Evolutionary conservation across 2,888 invertebrate genomes (phyloP).

Genomic region (Oscheius sp.): DNA sequence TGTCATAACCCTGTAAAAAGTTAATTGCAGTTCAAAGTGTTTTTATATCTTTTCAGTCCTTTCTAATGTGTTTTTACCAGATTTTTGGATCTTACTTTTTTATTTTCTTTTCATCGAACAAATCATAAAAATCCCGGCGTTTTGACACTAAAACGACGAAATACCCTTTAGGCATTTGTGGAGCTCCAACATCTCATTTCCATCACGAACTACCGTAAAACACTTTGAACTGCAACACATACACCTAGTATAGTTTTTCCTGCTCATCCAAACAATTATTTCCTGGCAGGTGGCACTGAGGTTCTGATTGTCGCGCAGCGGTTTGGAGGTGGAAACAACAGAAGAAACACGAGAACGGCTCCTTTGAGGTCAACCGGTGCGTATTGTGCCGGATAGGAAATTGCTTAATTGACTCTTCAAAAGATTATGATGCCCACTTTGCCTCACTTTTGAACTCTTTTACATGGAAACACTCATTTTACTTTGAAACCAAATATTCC

Average conservation of each 20-base stretch:
- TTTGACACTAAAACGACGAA: no score
- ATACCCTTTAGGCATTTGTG: no score
- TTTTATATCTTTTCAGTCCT: no score
- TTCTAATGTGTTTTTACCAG: no score
- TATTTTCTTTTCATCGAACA: no score
- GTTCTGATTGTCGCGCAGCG: constrained; percentile 21
- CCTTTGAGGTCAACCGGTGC: constrained; percentile 29
- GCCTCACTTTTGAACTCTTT: neutral
- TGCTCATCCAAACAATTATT: constrained; percentile 17
- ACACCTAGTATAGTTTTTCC: neutral
- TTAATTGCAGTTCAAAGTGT: no score
- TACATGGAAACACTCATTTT: neutral
- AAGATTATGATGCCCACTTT: neutral
- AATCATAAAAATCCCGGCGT: no score
- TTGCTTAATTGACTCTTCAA: constrained; percentile 19
- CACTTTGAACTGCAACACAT: no score
- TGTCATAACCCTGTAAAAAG: no score
- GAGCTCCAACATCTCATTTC: no score
- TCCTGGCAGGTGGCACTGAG: constrained; percentile 22
- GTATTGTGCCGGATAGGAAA: constrained; percentile 27
- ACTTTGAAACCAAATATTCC: neutral
- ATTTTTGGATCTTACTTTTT: no score
- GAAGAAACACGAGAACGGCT: constrained; percentile 31
- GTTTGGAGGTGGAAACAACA: constrained; percentile 17
- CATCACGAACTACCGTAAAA: no score